A percentile compares a stretch with the other conserved stretches of the same genome.
Conservation (phyloP, 2,113 vertebrate genomes). For the Oenanthe melanoleuca region DNA sequence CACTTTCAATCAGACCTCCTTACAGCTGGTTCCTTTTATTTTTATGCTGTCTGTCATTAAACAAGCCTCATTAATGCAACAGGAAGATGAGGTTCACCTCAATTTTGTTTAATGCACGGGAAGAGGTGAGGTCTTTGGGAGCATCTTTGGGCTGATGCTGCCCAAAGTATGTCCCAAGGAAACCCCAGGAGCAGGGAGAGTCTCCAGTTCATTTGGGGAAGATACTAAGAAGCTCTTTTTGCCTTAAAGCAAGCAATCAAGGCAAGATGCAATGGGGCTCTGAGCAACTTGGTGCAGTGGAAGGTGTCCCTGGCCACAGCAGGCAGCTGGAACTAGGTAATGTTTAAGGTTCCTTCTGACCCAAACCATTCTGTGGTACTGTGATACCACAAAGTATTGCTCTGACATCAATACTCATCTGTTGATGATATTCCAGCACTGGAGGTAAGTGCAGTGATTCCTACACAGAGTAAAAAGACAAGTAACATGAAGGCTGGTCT, state of each 20-base stretch:
- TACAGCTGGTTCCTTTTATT: not conserved
- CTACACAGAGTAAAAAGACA: not conserved
- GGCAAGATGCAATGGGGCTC: not conserved
- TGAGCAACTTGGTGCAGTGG: not conserved
- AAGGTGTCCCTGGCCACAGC: not conserved
- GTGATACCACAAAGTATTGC: not conserved
- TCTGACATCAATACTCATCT: not conserved
- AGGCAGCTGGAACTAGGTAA: not conserved
- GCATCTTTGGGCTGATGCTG: not conserved
- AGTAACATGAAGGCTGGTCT: not conserved
- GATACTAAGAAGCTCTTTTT: not conserved
- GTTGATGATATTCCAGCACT: not conserved
- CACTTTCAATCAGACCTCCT: not conserved
- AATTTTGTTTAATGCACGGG: accelerated
- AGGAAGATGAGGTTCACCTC: not conserved
- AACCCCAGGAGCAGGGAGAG: accelerated
- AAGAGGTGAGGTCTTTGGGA: not conserved
- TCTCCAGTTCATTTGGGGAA: not conserved
- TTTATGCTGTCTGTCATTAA: not conserved
- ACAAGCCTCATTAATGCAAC: not conserved
- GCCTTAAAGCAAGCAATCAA: not conserved
- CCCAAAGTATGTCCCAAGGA: not conserved
- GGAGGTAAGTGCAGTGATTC: accelerated
- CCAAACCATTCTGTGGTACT: not conserved
- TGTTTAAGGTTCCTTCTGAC: not conserved